Evolutionary conservation across 2,888 invertebrate species (phyloP).

Genomic region (Cheilosia urbana): DNA sequence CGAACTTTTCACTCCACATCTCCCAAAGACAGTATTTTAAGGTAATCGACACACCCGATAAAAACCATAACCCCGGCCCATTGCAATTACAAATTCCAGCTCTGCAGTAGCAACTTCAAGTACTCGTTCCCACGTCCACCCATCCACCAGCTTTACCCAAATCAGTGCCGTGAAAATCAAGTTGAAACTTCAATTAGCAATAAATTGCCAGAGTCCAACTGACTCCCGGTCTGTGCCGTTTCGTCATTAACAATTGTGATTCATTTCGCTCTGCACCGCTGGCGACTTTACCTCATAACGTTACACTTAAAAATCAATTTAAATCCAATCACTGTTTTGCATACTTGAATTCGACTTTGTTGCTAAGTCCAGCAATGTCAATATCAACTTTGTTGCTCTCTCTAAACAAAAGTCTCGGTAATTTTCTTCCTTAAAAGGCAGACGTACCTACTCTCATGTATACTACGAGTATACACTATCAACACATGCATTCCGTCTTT

Average conservation of each 20-base stretch:
- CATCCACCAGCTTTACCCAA: slow-evolving; percentile 7
- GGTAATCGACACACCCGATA: no score
- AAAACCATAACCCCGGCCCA: no score
- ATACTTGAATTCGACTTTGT: slow-evolving; percentile 48
- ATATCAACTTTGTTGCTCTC: slow-evolving; percentile 39
- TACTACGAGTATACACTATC: neutral
- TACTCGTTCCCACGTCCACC: neutral
- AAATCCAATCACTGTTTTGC: slow-evolving; percentile 53
- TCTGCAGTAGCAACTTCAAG: slow-evolving; percentile 25
- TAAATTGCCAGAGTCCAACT: slow-evolving; percentile 45
- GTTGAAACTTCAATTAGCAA: slow-evolving; percentile 49
- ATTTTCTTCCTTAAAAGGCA: slow-evolving; percentile 9
- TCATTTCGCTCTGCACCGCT: slow-evolving; percentile 27
- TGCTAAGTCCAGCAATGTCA: slow-evolving; percentile 41
- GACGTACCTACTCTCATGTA: neutral
- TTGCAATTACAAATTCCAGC: slow-evolving; percentile 20
- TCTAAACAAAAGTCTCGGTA: neutral
- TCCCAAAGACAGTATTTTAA: no score
- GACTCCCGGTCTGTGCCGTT: neutral
- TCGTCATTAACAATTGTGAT: slow-evolving; percentile 50
- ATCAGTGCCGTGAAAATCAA: slow-evolving; percentile 19
- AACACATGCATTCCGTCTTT: slow-evolving; percentile 55
- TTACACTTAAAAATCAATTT: slow-evolving; percentile 71
- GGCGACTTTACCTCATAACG: slow-evolving; percentile 50
- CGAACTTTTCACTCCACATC: no score